These are phyloP conservation scores for Aurelia coerulea DNA, from an alignment of 30 jellyfish, hydroid and myxozoan species.

Conservation along the genomic window DNA sequence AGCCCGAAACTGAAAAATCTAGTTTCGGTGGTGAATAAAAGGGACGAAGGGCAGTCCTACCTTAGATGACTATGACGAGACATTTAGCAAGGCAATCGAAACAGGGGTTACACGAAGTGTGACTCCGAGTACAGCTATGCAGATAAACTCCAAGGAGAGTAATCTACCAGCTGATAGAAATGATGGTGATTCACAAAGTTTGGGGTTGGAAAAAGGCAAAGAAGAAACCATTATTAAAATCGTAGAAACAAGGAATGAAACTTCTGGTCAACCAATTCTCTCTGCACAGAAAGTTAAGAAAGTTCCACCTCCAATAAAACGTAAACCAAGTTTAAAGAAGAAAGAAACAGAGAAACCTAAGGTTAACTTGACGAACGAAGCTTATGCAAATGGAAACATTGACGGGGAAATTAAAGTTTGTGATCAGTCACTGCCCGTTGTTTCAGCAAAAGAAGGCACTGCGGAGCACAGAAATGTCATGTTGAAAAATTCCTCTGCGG, in stretches of 20 bases:
- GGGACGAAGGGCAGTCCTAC: neutral
- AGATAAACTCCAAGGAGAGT: neutral
- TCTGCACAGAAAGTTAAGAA: neutral
- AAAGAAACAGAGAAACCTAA: conserved; percentile 1
- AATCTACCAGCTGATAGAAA: neutral
- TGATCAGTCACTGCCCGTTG: no score
- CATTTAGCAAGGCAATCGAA: neutral
- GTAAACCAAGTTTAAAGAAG: conserved; percentile 47
- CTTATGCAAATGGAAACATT: neutral
- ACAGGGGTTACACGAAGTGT: neutral
- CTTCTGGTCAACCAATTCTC: neutral
- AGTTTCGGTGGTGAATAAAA: neutral
- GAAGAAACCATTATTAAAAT: neutral
- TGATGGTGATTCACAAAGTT: neutral
- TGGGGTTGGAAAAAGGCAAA: neutral
- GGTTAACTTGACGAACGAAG: neutral
- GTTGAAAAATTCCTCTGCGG: neutral
- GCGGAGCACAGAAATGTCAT: neutral
- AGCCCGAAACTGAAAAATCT: neutral
- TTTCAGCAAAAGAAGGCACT: neutral
- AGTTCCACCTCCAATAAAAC: conserved; percentile 39
- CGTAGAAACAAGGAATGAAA: neutral
- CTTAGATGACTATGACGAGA: neutral
- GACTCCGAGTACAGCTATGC: no score
- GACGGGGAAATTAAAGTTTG: no score